Conservation (phyloP, 2,113 vertebrate species). For the Protobothrops mucrosquamatus region DNA sequence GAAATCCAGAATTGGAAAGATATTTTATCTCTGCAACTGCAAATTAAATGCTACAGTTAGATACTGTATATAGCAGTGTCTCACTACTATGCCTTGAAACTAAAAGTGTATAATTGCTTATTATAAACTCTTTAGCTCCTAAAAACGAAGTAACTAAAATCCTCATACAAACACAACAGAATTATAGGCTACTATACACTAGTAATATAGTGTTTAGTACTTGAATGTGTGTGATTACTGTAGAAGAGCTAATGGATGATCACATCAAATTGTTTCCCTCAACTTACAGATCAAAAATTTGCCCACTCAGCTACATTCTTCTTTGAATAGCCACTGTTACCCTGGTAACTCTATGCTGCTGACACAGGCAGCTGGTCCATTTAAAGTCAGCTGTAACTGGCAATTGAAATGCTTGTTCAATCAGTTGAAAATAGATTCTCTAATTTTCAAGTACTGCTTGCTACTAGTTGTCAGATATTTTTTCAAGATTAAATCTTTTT, state of each 20-base stretch:
- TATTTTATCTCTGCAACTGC: neutral
- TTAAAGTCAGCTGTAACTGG: slow-evolving; percentile 61
- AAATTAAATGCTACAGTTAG: neutral
- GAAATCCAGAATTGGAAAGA: neutral
- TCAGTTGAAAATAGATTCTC: slow-evolving; percentile 49
- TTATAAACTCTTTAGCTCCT: slow-evolving; percentile 50
- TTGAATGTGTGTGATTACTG: slow-evolving; percentile 40
- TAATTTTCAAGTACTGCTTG: slow-evolving; percentile 34
- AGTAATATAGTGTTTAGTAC: slow-evolving; percentile 58
- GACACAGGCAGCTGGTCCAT: slow-evolving; percentile 68
- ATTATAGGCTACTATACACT: slow-evolving; percentile 32
- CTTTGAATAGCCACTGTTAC: slow-evolving; percentile 56
- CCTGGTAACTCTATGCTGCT: slow-evolving; percentile 70
- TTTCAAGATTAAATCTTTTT: slow-evolving; percentile 11
- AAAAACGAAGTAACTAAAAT: slow-evolving; percentile 57
- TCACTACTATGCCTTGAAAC: neutral
- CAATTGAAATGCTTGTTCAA: slow-evolving; percentile 61
- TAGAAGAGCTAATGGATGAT: slow-evolving; percentile 62
- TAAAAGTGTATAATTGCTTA: slow-evolving; percentile 26
- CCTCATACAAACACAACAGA: slow-evolving; percentile 53
- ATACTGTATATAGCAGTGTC: neutral
- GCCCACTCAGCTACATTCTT: slow-evolving; percentile 75
- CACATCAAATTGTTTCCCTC: slow-evolving; percentile 63
- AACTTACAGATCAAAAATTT: slow-evolving; percentile 65
- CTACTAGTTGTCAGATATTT: slow-evolving; percentile 8